Evolutionary conservation across 2,888 invertebrate species (phyloP), one percentile per base, ranked within the genome.

Genomic region (Arenicola marina): DNA sequence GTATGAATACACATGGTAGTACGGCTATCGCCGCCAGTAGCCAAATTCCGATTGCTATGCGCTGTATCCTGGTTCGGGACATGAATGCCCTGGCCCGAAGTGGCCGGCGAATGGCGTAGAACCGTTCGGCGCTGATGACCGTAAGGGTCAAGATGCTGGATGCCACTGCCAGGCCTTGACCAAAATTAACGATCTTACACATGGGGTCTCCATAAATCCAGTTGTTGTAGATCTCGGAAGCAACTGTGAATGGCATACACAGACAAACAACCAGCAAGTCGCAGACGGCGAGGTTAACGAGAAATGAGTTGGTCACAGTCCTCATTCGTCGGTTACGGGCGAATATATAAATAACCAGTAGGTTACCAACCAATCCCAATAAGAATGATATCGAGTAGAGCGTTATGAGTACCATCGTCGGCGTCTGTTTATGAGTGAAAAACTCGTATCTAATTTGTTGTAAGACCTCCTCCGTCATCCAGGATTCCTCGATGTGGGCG

Each of bases 281-380:
- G 31, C 67, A 68, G 15, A 68, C 55, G n/a, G 68, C 69, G 55
- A 69, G 46, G 55, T 69, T 69, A 24, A 68, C 66, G 26, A 69
- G 56, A 54, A 69, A 68, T n/a, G 61, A 58, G 54, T 67, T 68
- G 45, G 69, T 69, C 51, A 68, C 64, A 0, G 69, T 69, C 21
- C 69, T 54, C 69, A 56, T 56, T 7, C 38, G 33, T 4, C 28
- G 11, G 34, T 56, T 56, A 26, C 56, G 33, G 21, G 38, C 56
- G 26, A 56, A 56, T 7, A 56, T 56, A 24, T 56, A 38, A 24
- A 56, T 56, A 7, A 56, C 56, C 21, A 38, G 33, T 18, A 38
- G n/a, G 38, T 56, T 56, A 4, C 56, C 56, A 4, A 56, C 24
- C 4, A 56, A 4, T 11, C 56, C 56, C 11, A 56, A 7, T 4